These are phyloP conservation scores for Umimayanthus chanpuru DNA, from an alignment of 92 coral and sea anemone species.

Conservation along the genomic window DNA sequence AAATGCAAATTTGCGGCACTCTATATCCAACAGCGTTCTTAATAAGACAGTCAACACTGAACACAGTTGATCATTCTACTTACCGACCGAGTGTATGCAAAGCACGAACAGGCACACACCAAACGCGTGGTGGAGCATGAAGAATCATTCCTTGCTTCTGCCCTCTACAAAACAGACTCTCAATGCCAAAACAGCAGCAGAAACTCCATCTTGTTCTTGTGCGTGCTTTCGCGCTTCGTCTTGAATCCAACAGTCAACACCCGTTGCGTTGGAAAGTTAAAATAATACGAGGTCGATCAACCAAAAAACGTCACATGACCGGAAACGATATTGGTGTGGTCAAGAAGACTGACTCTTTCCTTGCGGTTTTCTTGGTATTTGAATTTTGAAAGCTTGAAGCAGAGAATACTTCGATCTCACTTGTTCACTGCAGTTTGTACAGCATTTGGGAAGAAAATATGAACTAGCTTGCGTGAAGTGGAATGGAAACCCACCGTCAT, in stretches of 20 bases:
- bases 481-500: no score
- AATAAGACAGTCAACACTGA: neutral
- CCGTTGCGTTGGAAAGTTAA: neutral
- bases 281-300: neutral
- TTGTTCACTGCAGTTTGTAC: no score
- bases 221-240: neutral
- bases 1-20: neutral
- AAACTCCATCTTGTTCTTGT: neutral
- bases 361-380: no score
- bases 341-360: no score
- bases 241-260: neutral
- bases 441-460: no score
- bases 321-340: neutral
- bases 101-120: conserved; percentile 32
- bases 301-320: neutral
- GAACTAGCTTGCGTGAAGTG: no score
- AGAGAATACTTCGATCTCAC: no score
- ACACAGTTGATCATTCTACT: neutral
- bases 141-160: conserved; percentile 37
- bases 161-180: neutral
- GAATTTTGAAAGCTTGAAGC: no score
- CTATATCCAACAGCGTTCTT: neutral
- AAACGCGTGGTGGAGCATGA: conserved; percentile 34
- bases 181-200: neutral
- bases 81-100: conserved; percentile 14